phyloP scores from a whole-genome alignment of 1,140 invertebrate species.

The Drosophila novamexicana region DNA sequence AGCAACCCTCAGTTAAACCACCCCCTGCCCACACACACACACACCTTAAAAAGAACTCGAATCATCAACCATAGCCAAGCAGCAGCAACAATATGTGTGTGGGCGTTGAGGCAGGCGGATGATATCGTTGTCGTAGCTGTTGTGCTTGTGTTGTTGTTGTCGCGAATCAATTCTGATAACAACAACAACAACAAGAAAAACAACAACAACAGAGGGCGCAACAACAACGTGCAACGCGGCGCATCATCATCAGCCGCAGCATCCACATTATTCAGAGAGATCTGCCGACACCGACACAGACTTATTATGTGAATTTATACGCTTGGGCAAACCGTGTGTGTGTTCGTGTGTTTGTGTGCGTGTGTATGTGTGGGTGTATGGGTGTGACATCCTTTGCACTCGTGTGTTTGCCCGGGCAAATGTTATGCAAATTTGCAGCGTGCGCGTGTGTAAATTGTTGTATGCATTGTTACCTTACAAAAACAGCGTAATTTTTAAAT shows the following conservation, averaged over 20 bases:
- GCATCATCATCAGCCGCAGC: conserved; percentile 58
- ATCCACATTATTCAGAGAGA: conserved; percentile 42
- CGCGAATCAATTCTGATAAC: conserved; percentile 67
- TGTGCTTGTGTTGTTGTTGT: conserved; percentile 52
- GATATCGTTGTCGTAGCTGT: conserved; percentile 56
- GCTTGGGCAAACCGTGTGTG: conserved; percentile 51
- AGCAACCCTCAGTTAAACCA: neutral
- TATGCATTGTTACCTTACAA: conserved; percentile 82
- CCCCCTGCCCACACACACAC: neutral
- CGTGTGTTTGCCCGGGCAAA: conserved; percentile 53
- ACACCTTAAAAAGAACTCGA: neutral
- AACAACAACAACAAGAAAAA: conserved; percentile 51
- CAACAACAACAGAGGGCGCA: conserved; percentile 39
- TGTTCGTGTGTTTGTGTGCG: neutral
- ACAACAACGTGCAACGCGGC: conserved; percentile 22
- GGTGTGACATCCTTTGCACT: conserved; percentile 31
- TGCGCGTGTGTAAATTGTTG: conserved; percentile 80
- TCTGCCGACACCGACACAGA: conserved; percentile 47
- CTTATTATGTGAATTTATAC: conserved; percentile 81
- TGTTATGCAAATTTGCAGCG: conserved; percentile 80
- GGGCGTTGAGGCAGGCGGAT: conserved; percentile 30
- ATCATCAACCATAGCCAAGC: conserved; percentile 16
- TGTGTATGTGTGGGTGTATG: conserved; percentile 3
- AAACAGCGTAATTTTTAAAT: conserved; percentile 82
- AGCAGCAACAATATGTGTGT: neutral